phyloP scores from a whole-genome alignment of 2,797 vertebrate genomes.

The Telmatherina bonti region DNA sequence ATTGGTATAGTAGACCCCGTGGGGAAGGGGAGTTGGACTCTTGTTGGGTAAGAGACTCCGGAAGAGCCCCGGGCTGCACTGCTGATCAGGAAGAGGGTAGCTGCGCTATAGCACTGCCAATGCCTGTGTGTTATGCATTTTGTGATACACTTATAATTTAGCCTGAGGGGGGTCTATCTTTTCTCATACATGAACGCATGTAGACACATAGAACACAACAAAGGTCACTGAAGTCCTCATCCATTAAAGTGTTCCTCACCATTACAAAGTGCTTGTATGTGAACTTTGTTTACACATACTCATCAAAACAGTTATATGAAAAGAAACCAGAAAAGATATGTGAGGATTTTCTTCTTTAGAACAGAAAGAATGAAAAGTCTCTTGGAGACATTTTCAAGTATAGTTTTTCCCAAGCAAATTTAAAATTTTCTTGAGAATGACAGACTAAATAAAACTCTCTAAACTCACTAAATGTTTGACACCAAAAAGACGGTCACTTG shows the following conservation, averaged over 20 bases:
- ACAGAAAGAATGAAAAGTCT: too few relatives aligned
- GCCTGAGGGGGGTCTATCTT: conserved; percentile 71
- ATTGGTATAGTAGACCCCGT: conserved; percentile 68
- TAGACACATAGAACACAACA: conserved; percentile 54
- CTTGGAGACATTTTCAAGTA: too few relatives aligned
- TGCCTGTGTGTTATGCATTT: conserved; percentile 28
- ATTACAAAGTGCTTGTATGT: conserved; percentile 60
- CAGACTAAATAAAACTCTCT: too few relatives aligned
- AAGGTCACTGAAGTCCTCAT: conserved; percentile 72
- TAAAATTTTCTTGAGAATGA: too few relatives aligned
- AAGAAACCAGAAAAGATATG: too few relatives aligned
- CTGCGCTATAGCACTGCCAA: conserved; percentile 40
- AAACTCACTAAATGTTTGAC: too few relatives aligned
- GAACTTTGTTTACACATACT: conserved; percentile 39
- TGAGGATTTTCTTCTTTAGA: too few relatives aligned
- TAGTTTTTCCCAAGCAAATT: too few relatives aligned
- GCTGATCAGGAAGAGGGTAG: conserved; percentile 66
- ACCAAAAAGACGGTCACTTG: too few relatives aligned
- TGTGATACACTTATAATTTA: conserved; percentile 44
- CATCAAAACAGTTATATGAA: conserved; percentile 23
- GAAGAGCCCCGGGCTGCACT: conserved; percentile 72
- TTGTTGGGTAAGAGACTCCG: conserved; percentile 63
- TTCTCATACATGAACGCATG: conserved; percentile 58
- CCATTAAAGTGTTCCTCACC: conserved; percentile 59
- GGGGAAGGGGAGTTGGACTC: conserved; percentile 49